These are phyloP conservation scores for Phyllostomus discolor DNA, from an alignment of 2,113 vertebrate species.

Conservation along the genomic window DNA sequence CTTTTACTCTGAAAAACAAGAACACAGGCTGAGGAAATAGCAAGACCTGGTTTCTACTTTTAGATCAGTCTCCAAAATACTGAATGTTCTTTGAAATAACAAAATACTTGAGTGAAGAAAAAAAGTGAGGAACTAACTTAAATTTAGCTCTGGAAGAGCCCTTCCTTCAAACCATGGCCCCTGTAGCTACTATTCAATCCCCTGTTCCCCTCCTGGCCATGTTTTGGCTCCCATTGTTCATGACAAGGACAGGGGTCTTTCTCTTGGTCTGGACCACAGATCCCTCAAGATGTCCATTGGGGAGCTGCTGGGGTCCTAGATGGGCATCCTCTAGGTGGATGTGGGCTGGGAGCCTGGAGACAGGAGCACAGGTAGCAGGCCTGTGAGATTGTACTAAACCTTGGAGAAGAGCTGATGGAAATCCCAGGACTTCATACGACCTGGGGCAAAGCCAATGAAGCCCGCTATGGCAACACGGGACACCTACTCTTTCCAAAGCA, in stretches of 20 bases:
- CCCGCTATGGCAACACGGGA: rapidly evolving
- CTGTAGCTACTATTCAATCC: neutral
- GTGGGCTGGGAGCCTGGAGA: neutral
- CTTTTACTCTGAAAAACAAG: neutral
- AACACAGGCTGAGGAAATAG: neutral
- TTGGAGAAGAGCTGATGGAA: neutral
- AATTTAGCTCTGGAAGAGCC: neutral
- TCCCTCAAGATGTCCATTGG: no score
- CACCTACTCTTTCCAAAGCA: neutral
- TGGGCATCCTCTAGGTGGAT: neutral
- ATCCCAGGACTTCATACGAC: rapidly evolving
- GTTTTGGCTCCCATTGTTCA: neutral
- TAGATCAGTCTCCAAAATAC: constrained; percentile 2
- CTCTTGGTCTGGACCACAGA: neutral
- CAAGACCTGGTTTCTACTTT: constrained; percentile 47
- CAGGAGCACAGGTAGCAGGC: neutral
- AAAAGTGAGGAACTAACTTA: neutral
- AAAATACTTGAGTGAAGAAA: neutral
- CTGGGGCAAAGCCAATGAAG: neutral
- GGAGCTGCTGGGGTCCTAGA: neutral
- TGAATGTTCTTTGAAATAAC: constrained; percentile 14
- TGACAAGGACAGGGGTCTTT: neutral
- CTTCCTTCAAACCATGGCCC: neutral
- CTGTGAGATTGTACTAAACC: neutral
- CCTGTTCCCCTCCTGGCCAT: neutral